Evolutionary conservation across 2,113 vertebrate species (phyloP), one percentile per base, ranked within the genome.

Genomic region (Bostrychus sinensis): DNA sequence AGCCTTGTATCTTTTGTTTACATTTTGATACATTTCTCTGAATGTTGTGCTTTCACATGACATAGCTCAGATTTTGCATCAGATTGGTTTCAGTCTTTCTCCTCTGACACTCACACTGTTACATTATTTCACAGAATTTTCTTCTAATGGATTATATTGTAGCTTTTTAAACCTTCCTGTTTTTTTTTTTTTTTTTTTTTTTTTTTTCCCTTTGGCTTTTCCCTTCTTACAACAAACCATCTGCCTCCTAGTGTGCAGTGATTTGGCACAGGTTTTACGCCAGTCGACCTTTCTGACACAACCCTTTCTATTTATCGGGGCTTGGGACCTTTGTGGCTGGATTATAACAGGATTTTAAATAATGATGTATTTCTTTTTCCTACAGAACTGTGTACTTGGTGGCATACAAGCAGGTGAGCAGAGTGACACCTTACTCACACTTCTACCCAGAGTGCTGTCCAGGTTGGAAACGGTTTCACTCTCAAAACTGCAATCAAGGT

Each of bases 331-430:
- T 3, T 34, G 7, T 45, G 7, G n/a, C n/a, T 19, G 42, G 1
- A 13, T 46, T 46, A 13, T 2, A 46, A 46, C 7, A 10, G 7
- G 11, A 34, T 34, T 34, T 34, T 34, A 3, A 46, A 14, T 11
- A 0, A 16, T 28, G 11, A 16, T 56, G 28, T 14, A 36, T 51
- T 51, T 69, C 7, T 75, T 26, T 70, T 74, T 43, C 71, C 57
- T 20, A 2, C 89, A 98, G 96, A 77, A 98, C 96, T 1, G 80
- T 90, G 71, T 98, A 98, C 70, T 91, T 57, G 26, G 91, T 94
- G 0, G 91, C 91, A 23, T 96, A 95, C 85, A 88, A 94, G 48
- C 92, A 89, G 77, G 91, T 79, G 19, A 90, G 77, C 32, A 84
- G 80, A 65, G 37, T 28, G 1, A 77, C 26, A 9, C 78, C 62